Evolutionary conservation across 2,888 invertebrate genomes (phyloP).

Genomic region (Mythimna pallens): DNA sequence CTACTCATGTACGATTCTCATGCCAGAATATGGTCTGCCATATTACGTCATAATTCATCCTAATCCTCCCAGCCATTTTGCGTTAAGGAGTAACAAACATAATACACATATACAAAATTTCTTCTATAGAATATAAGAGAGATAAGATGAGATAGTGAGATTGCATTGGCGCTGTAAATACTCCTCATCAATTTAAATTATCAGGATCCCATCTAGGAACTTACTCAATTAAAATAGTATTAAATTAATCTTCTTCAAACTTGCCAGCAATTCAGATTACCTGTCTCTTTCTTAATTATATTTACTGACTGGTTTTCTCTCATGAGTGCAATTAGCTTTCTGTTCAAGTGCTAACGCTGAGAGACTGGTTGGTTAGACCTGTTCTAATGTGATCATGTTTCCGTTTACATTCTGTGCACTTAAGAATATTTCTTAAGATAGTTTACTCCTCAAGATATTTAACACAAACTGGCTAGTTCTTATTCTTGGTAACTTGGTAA

Average conservation of each 20-base stretch:
- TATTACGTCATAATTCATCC: too few species aligned
- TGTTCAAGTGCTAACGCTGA: constrained; percentile 5
- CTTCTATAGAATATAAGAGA: too few species aligned
- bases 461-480: too few species aligned
- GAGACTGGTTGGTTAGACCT: constrained; percentile 11
- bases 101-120: too few species aligned
- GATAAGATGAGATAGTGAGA: too few species aligned
- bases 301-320: constrained; percentile 39
- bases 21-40: too few species aligned
- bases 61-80: too few species aligned
- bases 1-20: too few species aligned
- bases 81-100: too few species aligned
- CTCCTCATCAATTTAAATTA: not conserved
- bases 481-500: too few species aligned
- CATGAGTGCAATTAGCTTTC: constrained; percentile 29
- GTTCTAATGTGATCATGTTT: constrained; percentile 23
- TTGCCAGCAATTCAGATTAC: not conserved
- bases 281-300: constrained; percentile 5
- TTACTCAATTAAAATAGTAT: constrained; percentile 5
- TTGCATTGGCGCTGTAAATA: not conserved
- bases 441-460: too few species aligned
- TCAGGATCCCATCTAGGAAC: not conserved
- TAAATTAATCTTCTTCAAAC: not conserved
- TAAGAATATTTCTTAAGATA: too few species aligned
- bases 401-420: not conserved